Evolutionary conservation across 2,888 invertebrate species (phyloP), one percentile per base, ranked within the genome.

Genomic region (Bimastos eiseni): DNA sequence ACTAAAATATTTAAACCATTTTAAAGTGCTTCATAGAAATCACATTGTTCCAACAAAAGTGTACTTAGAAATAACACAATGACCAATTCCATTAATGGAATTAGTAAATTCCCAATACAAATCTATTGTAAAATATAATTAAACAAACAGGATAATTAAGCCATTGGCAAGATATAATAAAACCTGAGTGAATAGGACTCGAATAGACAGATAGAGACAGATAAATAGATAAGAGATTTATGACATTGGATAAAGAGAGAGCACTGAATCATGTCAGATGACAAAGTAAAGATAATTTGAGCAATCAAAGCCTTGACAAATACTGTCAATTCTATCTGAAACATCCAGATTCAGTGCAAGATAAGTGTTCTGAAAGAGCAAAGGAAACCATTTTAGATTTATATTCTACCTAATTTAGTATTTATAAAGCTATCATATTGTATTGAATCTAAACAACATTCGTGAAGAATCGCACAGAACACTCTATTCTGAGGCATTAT

Each of bases 221-320:
- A n/a, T n/a, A n/a, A n/a, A 41, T 15, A 8, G 1, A n/a, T n/a
- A n/a, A 11, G n/a, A 70, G 11, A 70, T 70, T 70, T 70, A 70
- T 70, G n/a, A 70, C 70, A 8, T 8, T 8, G 8, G 70, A 70
- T 70, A 30, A 70, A 70, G 30, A n/a, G 30, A n/a, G n/a, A 0
- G 17, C 6, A 70, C n/a, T 70, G 70, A 70, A 70, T 70, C 70
- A 30, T 8, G 30, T 70, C 70, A 70, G 30, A n/a, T 11, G 70
- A 70, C 70, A 70, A 70, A 70, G 13, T 70, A 70, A 70, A 70
- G 70, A 70, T n/a, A 70, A 70, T 70, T 49, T 70, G 70, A 70
- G 70, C n/a, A 70, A 70, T 70, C 70, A 70, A n/a, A 70, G 70
- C 30, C n/a, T 70, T 70, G 70, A 70, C 70, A 70, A 70, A n/a